phyloP scores from a whole-genome alignment of 2,888 invertebrate genomes.

The Dicycla oo region DNA sequence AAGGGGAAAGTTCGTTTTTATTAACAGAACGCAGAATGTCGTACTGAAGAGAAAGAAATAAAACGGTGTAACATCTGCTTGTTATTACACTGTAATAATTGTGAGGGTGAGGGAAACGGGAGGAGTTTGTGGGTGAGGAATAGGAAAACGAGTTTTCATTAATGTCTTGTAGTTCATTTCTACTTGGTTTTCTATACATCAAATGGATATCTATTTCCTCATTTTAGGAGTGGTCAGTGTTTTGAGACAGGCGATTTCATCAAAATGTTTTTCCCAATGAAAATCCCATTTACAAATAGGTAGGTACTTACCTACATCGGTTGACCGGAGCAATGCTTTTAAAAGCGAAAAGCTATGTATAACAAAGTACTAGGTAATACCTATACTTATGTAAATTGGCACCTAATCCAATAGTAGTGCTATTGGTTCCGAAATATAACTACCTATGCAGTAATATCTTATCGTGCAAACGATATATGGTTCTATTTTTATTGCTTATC shows the following conservation, averaged over 20 bases:
- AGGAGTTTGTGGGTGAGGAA: conserved; percentile 14
- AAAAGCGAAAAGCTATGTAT: background rate
- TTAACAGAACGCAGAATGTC: conserved; percentile 36
- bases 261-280: background rate
- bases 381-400: background rate
- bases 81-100: conserved; percentile 51
- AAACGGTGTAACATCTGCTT: conserved; percentile 54
- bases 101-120: conserved; percentile 48
- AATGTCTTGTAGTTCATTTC: conserved; percentile 2
- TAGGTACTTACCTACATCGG: no score
- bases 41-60: conserved; percentile 38
- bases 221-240: background rate
- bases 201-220: no score
- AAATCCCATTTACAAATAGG: background rate
- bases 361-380: background rate
- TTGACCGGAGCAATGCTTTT: background rate
- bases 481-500: conserved; percentile 46
- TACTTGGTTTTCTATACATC: background rate
- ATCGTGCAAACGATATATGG: conserved; percentile 14
- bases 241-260: background rate
- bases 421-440: conserved; percentile 19
- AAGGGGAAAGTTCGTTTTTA: conserved; percentile 40
- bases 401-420: background rate
- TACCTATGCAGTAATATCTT: conserved; percentile 4
- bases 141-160: conserved; percentile 11